Base-by-base conservation (phyloP, 1,140 invertebrate genomes). In the Melitaea cinxia region DNA sequence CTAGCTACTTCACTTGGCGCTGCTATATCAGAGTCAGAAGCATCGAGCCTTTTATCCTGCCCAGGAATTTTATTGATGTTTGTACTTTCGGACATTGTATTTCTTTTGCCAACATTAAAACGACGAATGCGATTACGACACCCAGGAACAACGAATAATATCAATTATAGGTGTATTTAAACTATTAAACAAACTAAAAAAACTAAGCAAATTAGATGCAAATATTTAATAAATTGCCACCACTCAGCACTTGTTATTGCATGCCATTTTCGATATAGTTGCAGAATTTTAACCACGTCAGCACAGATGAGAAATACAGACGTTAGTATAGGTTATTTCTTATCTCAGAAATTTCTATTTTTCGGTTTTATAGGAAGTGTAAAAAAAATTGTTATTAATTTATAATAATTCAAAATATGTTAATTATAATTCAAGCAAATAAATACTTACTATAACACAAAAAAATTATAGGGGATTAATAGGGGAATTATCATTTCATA, bases 61-160 rank as follows among this genome's bases (percentile, higher is more conserved):
- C 81, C 79, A 73, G 68, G 74, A 68, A 73, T 75, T 77, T 65
- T 78, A 68, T 86, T 72, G 73, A 83, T 78, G 72, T 84, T 88
- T 84, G 81, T 82, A 75, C 78, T 82, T 75, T 86, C 82, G 64
- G 88, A 87, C 88, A 90, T 90, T 53, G 63, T 73, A 75, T 75
- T 62, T 65, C 56, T 66, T 72, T 71, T 67, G 73, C 70, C 69
- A 68, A 86, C 88, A 90, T 90, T 78, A 85, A 81, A 75, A 83
- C 75, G 68, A 75, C 66, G 50, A 52, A 60, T 69, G 72, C 63
- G 23, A 37, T 65, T 65, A 52, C 73, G 49, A 45, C 30, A 14
- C 54, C 62, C 45, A 69, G 65, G 50, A 61, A 54, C 14, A 39
- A 54, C 23, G 14, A 39, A 45, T 28, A 39, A 33, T 37, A 39